Base-by-base conservation (phyloP, 2,888 invertebrate genomes). In the Spodoptera exigua region DNA sequence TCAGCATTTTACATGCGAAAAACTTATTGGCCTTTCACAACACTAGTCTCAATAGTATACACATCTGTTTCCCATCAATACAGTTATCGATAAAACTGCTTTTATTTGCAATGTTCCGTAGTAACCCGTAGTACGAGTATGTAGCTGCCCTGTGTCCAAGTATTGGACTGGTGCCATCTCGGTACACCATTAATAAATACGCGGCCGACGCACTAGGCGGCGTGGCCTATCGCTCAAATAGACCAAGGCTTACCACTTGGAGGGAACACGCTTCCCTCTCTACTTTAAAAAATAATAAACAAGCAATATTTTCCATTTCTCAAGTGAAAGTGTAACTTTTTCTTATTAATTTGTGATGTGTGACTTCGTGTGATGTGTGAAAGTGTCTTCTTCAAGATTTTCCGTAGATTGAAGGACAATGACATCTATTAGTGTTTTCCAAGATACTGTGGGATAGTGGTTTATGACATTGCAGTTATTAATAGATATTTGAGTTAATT, bases 201-300 rank as follows among this genome's bases (percentile, higher is more conserved):
- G 62, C 72, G 52, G 43, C 35, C 55, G 60, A 60, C 68, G 46
- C 61, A 61, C 60, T 45, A 53, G 13, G 43, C 21, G 16, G 59
- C 72, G 59, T 56, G 69, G 35, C 59, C 70, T 52, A 61, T 54
- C 64, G 66, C 75, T 66, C 76, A 87, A 86, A 83, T 88, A 82
- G 86, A 84, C 76, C 89, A 85, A 87, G 89, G 86, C 70, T 74
- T 72, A 62, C 74, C 54, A 27, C 61, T 72, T 70, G 68, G 63
- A 57, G 74, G 73, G 69, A 73, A 68, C 32, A 54, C 61, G 52
- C 18, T 54, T 21, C 17, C 12, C 49, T 2, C 17, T 13, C 2
- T 13, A 9, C 2, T 4, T 37, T 35, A 54, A 48, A 39, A 35
- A 13, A 21, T 9, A 4, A 48, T 54, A 68, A 45, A 51, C 48